Evolutionary conservation across 2,113 vertebrate species (phyloP).

Genomic region (Lonchura striata): DNA sequence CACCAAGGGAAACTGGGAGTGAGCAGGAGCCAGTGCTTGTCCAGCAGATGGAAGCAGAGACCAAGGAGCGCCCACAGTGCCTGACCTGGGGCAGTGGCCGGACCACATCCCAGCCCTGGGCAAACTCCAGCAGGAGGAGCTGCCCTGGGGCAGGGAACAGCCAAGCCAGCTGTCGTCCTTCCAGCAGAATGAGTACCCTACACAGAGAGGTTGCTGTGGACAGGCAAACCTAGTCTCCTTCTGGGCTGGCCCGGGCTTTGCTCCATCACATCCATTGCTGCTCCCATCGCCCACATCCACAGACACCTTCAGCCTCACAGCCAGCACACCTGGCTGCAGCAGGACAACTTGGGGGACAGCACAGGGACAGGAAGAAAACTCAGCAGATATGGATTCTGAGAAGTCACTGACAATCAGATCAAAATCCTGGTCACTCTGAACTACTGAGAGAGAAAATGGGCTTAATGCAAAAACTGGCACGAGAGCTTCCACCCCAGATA

Average conservation of each 20-base stretch:
- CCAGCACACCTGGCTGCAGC: background rate
- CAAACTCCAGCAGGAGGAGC: background rate
- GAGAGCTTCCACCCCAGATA: background rate
- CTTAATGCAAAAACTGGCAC: background rate
- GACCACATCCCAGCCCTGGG: background rate
- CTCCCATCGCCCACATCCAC: background rate
- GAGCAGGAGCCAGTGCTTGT: conserved; percentile 19
- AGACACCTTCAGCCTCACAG: background rate
- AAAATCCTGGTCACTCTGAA: background rate
- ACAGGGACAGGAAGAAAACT: background rate
- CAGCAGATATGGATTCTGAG: background rate
- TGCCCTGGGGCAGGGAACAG: background rate
- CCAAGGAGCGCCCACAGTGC: rapidly evolving
- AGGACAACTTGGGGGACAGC: background rate
- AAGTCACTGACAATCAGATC: background rate
- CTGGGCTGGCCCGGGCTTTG: background rate
- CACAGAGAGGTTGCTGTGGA: background rate
- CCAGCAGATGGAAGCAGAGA: conserved; percentile 76
- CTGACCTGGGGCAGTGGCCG: background rate
- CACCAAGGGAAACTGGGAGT: rapidly evolving
- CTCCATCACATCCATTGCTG: rapidly evolving
- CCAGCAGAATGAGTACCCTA: background rate
- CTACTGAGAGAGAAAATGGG: background rate
- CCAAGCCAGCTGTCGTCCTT: background rate
- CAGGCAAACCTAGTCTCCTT: background rate